A percentile compares a stretch with the other conserved stretches of the same genome.
phyloP scores from a whole-genome alignment of 2,113 vertebrate species.

The Noctilio leporinus region DNA sequence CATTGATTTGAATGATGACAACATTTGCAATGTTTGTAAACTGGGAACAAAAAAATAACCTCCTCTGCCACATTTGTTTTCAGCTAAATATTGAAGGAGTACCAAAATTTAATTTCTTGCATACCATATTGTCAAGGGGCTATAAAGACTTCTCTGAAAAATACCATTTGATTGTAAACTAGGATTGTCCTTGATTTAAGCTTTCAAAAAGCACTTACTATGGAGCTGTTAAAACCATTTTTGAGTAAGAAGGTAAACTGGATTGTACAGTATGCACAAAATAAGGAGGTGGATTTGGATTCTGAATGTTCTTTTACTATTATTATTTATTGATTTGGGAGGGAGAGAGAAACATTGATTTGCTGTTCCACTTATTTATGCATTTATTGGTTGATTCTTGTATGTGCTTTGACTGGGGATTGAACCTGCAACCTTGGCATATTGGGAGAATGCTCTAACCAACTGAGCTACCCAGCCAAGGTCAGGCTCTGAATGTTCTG shows the following conservation, averaged over 20 bases:
- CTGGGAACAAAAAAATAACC: slow-evolving; percentile 94
- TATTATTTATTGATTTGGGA: no score
- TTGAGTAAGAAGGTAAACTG: slow-evolving; percentile 94
- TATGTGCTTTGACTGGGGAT: no score
- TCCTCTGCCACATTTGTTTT: slow-evolving; percentile 97
- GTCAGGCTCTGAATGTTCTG: slow-evolving; percentile 70
- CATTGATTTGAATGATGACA: slow-evolving; percentile 97
- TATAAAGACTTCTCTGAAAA: slow-evolving; percentile 99
- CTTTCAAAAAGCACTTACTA: slow-evolving; percentile 92
- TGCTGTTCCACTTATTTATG: no score
- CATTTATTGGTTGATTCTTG: no score
- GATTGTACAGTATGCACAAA: slow-evolving; percentile 95
- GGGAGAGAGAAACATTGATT: no score
- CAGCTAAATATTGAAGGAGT: slow-evolving; percentile 93
- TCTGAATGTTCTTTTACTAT: slow-evolving; percentile 69
- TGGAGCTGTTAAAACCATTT: slow-evolving; percentile 91
- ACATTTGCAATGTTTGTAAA: slow-evolving; percentile 95
- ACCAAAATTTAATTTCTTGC: slow-evolving; percentile 83
- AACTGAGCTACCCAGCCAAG: no score
- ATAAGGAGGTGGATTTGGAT: slow-evolving; percentile 87
- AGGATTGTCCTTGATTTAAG: slow-evolving; percentile 90
- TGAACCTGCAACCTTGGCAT: no score
- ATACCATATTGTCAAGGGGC: slow-evolving; percentile 91
- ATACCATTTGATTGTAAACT: slow-evolving; percentile 96
- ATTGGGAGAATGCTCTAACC: no score